Conservation (phyloP, 2,113 vertebrate genomes). For the Crypturellus undulatus region DNA sequence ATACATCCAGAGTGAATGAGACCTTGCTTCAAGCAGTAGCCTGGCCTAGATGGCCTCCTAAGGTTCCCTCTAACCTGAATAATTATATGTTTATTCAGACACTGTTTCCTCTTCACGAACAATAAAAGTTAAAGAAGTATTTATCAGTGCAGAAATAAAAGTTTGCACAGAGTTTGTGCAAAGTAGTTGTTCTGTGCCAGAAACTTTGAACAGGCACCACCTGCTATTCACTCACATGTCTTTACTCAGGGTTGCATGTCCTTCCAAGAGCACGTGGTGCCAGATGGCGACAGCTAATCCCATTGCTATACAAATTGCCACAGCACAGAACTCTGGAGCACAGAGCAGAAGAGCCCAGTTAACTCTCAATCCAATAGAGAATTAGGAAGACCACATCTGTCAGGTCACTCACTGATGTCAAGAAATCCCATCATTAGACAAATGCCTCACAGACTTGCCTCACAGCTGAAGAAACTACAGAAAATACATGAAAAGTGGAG, state of each 20-base stretch:
- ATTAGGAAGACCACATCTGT: background rate
- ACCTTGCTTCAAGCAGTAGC: background rate
- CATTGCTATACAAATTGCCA: background rate
- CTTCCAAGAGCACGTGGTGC: background rate
- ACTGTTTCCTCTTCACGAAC: background rate
- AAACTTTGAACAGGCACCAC: background rate
- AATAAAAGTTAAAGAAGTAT: background rate
- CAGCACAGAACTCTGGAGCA: background rate
- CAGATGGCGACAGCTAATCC: background rate
- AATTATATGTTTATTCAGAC: background rate
- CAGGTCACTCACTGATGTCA: accelerated
- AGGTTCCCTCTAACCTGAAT: background rate
- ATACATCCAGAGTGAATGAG: background rate
- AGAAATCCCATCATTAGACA: background rate
- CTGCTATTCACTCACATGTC: background rate
- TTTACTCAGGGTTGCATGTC: background rate
- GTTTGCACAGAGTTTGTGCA: background rate
- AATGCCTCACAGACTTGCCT: background rate
- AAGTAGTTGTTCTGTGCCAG: background rate
- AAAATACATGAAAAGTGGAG: background rate
- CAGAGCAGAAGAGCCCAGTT: background rate
- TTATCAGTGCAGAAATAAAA: background rate
- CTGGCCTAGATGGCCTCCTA: background rate
- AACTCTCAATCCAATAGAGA: background rate
- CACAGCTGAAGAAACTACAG: background rate